Evolutionary conservation across 23 tunicate species (phyloP).

Genomic region (Clavelina lepadiformis): DNA sequence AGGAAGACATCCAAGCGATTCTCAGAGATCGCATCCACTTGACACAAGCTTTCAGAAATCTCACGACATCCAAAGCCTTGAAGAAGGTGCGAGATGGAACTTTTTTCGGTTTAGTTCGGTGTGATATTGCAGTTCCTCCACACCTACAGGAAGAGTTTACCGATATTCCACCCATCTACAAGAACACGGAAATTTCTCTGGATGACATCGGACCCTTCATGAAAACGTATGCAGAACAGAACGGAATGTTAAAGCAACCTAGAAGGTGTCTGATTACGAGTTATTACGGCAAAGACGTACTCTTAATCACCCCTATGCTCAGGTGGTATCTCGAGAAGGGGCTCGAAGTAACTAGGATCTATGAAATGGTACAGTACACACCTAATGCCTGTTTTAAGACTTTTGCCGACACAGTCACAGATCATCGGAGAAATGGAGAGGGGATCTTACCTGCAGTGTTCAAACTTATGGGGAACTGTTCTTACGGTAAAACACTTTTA

Average conservation of each 20-base stretch:
- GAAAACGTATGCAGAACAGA: not conserved
- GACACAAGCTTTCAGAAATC: not conserved
- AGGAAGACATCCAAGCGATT: not conserved
- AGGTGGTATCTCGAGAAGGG: not conserved
- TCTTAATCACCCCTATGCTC: not conserved
- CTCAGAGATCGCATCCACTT: not conserved
- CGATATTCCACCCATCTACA: not conserved
- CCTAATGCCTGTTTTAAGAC: not conserved
- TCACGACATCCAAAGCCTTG: too few relatives aligned
- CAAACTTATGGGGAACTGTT: not conserved
- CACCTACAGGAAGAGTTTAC: not conserved
- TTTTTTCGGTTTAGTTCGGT: not conserved
- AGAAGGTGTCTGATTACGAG: not conserved
- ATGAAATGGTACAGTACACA: not conserved
- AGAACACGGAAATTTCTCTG: not conserved
- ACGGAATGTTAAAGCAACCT: not conserved
- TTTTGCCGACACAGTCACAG: not conserved
- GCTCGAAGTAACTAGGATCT: not conserved
- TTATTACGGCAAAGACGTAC: not conserved
- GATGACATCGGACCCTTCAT: not conserved
- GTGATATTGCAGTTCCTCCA: not conserved
- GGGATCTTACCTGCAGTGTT: not conserved
- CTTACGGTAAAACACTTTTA: not conserved
- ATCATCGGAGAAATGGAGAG: not conserved
- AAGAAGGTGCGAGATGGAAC: not conserved